Evolutionary conservation across 2,797 vertebrate species (phyloP), one percentile per base, ranked within the genome.

Genomic region (Sebastes iracundus): DNA sequence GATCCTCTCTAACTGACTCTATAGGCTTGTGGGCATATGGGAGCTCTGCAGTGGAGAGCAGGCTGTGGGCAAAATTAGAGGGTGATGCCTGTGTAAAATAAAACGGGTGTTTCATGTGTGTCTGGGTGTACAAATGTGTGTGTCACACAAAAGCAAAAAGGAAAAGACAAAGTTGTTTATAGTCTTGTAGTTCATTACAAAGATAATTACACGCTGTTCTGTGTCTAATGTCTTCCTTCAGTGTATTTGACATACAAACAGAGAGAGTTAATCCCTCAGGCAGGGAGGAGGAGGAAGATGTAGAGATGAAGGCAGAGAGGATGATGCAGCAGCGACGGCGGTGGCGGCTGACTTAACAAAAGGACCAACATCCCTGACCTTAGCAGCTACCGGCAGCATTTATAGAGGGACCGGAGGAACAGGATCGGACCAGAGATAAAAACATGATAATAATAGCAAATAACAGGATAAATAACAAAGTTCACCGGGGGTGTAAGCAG

Each of bases 401-500:
- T 23, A 46, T 42, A 42, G 55, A 35, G 23, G 69, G 61, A 55
- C 49, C 7, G 28, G 30, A 46, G 20, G 75, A 79, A 27, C 59
- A 53, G 32, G n/a, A 70, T 25, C 5, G 16, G 66, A 71, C 59
- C n/a, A 12, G 23, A 58, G 52, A 80, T 83, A 62, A 64, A 58
- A 82, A 81, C 66, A 67, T 16, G 65, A 75, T 74, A 77, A 85
- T 79, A 67, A 88, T 72, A 80, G 66, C 42, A 83, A 80, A 83
- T 65, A 88, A 82, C 66, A 70, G 60, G 75, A 84, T 76, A 77
- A 86, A 84, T 75, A 79, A 61, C 68, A 73, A 87, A 87, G 90
- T 91, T 92, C 88, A 90, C 60, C 53, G 68, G 82, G 75, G 88
- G 87, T 84, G 82, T 72, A 80, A 83, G 79, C 76, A 91, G 86